These are phyloP conservation scores for Caretta caretta DNA, from an alignment of 2,113 vertebrate genomes.

Conservation along the genomic window DNA sequence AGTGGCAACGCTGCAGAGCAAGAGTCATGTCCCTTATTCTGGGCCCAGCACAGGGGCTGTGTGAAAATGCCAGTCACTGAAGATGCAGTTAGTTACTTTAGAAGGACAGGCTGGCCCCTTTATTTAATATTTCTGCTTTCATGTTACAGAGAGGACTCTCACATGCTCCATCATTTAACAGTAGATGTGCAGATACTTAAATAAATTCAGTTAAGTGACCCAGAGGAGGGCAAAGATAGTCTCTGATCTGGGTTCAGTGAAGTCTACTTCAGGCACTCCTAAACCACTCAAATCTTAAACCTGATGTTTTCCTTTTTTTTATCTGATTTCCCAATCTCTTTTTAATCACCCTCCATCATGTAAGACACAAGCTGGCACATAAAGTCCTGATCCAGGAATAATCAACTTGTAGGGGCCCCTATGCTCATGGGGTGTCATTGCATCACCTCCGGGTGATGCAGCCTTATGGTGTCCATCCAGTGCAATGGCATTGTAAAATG, in stretches of 20 bases:
- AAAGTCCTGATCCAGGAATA: rapidly evolving
- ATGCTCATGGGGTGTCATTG: rapidly evolving
- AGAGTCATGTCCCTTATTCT: background rate
- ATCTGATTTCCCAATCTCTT: background rate
- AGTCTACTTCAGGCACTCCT: background rate
- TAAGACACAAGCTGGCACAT: rapidly evolving
- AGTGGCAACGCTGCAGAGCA: background rate
- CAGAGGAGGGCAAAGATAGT: background rate
- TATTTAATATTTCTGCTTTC: no score
- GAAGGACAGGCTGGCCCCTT: background rate
- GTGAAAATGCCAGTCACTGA: background rate
- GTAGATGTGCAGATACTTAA: background rate
- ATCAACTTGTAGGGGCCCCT: rapidly evolving
- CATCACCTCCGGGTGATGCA: rapidly evolving
- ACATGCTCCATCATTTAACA: background rate
- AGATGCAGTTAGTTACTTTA: background rate
- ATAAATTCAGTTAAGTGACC: background rate
- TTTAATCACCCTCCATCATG: background rate
- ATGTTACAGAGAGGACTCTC: background rate
- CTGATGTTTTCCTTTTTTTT: no score
- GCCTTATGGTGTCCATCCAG: rapidly evolving
- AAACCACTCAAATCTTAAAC: background rate
- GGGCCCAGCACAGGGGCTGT: background rate
- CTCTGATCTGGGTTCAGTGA: rapidly evolving
- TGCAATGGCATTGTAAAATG: background rate